Conservation (phyloP, 2,113 vertebrate genomes). For the Tetrax tetrax region DNA sequence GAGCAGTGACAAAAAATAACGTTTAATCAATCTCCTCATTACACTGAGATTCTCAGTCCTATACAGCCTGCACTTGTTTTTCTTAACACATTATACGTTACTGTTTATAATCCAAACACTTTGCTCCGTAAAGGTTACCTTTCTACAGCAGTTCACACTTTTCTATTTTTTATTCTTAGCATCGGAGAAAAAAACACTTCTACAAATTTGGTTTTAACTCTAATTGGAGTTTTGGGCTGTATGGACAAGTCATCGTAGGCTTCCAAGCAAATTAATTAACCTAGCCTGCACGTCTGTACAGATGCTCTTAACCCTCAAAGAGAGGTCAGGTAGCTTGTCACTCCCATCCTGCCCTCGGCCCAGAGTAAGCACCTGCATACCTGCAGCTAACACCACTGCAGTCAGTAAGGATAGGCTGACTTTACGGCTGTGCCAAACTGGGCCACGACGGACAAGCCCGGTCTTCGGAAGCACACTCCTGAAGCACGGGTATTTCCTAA, state of each 20-base stretch:
- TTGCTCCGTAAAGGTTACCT: neutral
- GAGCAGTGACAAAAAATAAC: neutral
- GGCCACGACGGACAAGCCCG: neutral
- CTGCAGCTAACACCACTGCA: neutral
- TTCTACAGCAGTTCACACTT: neutral
- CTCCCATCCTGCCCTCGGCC: neutral
- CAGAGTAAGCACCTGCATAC: neutral
- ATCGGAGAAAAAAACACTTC: neutral
- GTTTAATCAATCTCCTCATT: neutral
- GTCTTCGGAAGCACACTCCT: neutral
- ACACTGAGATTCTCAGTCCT: neutral
- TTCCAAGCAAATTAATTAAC: neutral
- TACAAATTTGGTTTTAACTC: neutral
- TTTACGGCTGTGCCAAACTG: neutral
- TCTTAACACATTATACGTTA: neutral
- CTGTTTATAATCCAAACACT: neutral
- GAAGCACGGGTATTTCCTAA: neutral
- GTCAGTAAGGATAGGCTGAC: accelerated
- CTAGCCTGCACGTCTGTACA: accelerated
- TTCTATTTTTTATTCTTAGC: neutral
- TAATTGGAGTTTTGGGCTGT: neutral
- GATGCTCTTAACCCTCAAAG: neutral
- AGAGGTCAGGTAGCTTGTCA: accelerated
- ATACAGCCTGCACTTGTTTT: neutral
- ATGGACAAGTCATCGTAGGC: neutral